A percentile compares a stretch with the other conserved stretches of the same genome.
These are phyloP conservation scores for Pagrus major DNA, from an alignment of 2,113 vertebrate genomes.

Conservation along the genomic window DNA sequence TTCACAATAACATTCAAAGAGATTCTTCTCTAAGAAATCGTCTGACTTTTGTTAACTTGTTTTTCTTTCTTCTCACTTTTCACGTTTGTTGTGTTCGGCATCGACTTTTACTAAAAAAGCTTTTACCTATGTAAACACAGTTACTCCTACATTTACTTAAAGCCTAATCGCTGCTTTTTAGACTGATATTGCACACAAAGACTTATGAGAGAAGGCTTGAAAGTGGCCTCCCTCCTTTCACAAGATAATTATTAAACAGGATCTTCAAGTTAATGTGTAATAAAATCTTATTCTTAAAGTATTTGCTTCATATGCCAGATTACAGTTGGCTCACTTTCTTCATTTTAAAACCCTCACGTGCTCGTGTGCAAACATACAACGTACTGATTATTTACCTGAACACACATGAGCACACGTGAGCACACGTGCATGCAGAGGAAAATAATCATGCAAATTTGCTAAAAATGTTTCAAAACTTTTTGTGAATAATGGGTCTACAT, in stretches of 20 bases:
- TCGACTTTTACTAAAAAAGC: not conserved
- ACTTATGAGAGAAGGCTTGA: not conserved
- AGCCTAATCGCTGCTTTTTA: not conserved
- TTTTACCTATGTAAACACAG: conserved; percentile 36
- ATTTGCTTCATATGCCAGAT: conserved; percentile 10
- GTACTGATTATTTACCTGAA: too few relatives aligned
- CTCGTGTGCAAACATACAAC: not conserved
- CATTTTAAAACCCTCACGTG: not conserved
- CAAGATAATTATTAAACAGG: conserved; percentile 41
- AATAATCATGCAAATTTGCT: too few relatives aligned
- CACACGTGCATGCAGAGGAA: too few relatives aligned
- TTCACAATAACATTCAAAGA: not conserved
- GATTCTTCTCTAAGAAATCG: not conserved
- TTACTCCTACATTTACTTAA: not conserved
- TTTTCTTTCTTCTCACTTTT: not conserved
- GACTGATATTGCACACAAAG: not conserved
- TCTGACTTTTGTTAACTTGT: not conserved
- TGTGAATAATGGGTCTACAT: not conserved
- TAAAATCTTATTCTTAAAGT: not conserved
- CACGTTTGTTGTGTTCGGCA: not conserved
- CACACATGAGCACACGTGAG: not conserved
- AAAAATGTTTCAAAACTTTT: too few relatives aligned
- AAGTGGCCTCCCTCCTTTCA: conserved; percentile 3
- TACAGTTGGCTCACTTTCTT: not conserved
- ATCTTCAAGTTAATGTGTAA: conserved; percentile 55